phyloP scores from a whole-genome alignment of 2,113 vertebrate genomes.

The Oreochromis niloticus region DNA sequence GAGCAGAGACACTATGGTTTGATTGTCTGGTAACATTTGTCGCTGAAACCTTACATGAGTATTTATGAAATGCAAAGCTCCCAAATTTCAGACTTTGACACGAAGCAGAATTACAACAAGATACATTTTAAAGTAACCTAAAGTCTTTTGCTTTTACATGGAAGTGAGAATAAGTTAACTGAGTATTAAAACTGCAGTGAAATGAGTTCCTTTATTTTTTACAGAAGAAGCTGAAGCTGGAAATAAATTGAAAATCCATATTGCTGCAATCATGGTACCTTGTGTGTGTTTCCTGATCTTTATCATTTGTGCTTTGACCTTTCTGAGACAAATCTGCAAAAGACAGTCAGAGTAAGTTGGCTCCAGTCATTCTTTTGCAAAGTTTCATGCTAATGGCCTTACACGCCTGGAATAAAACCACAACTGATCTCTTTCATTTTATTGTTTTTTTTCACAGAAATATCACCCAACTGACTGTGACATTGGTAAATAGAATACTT shows the following conservation, averaged over 20 bases:
- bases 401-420: neutral
- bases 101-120: neutral
- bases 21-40: neutral
- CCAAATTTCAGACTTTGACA: neutral
- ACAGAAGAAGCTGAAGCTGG: neutral
- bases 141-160: neutral
- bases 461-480: neutral
- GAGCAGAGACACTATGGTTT: too few relatives aligned
- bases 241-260: fast-evolving
- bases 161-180: neutral
- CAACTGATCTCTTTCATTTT: too few relatives aligned
- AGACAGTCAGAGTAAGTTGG: neutral
- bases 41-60: neutral
- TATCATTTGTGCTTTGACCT: neutral
- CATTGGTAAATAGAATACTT: conserved; percentile 12
- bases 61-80: neutral
- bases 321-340: neutral
- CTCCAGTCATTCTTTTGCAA: neutral
- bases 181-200: neutral
- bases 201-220: neutral
- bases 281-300: neutral
- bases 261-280: neutral
- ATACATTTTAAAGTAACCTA: neutral
- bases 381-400: neutral
- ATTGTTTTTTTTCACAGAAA: neutral